phyloP scores from a whole-genome alignment of 2,113 vertebrate species.

The Rhineura floridana region DNA sequence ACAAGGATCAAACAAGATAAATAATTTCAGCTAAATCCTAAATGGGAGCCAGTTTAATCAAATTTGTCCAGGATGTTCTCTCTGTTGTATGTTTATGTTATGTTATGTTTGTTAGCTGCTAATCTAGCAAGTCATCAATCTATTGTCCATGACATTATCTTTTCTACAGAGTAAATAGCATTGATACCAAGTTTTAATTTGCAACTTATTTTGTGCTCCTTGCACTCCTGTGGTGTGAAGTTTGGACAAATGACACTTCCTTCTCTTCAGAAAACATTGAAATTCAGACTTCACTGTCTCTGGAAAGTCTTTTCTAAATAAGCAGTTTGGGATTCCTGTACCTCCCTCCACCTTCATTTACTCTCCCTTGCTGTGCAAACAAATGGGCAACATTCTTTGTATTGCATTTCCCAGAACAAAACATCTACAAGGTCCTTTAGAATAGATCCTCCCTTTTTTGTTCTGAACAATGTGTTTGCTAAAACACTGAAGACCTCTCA shows the following conservation, averaged over 20 bases:
- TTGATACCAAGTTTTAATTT: background rate
- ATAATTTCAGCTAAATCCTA: background rate
- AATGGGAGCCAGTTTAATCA: background rate
- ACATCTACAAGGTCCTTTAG: background rate
- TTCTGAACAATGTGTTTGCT: background rate
- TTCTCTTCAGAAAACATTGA: slow-evolving; percentile 36
- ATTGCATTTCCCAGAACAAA: slow-evolving; percentile 9
- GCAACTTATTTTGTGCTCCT: slow-evolving; percentile 30
- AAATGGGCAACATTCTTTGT: background rate
- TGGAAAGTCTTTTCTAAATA: slow-evolving; percentile 35
- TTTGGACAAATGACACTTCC: background rate
- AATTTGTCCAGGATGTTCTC: background rate
- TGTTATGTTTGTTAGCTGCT: background rate
- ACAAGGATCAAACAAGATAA: background rate
- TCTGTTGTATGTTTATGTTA: background rate
- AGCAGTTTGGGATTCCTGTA: slow-evolving; percentile 19
- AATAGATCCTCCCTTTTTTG: background rate
- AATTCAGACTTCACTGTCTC: slow-evolving; percentile 37
- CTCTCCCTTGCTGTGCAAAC: slow-evolving; percentile 17
- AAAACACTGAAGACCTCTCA: background rate
- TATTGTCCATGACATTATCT: background rate
- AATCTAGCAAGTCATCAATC: background rate
- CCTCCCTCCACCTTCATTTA: accelerated
- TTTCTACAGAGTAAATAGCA: background rate
- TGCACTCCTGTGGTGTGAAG: background rate